phyloP scores from a whole-genome alignment of 2,113 vertebrate genomes.

The Megaceryle maxima region DNA sequence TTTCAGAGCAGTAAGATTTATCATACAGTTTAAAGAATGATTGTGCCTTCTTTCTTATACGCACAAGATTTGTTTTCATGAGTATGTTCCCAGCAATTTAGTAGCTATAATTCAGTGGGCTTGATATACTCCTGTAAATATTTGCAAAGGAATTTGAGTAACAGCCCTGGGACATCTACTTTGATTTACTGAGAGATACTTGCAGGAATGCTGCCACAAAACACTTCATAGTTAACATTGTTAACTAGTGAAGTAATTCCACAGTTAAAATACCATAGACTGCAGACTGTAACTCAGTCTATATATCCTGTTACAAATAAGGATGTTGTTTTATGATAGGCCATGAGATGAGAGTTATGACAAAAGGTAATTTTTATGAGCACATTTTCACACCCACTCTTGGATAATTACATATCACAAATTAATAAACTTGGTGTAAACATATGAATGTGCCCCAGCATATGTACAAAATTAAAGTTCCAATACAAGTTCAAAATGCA shows the following conservation, averaged over 20 bases:
- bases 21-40: slow-evolving; percentile 60
- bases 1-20: slow-evolving; percentile 69
- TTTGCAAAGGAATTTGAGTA: slow-evolving; percentile 60
- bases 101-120: slow-evolving; percentile 37
- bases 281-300: background rate
- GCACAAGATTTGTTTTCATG: slow-evolving; percentile 55
- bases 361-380: background rate
- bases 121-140: slow-evolving; percentile 67
- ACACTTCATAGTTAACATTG: background rate
- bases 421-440: background rate
- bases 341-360: background rate
- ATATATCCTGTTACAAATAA: background rate
- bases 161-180: slow-evolving; percentile 24
- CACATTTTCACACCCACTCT: background rate
- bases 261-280: background rate
- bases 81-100: slow-evolving; percentile 29
- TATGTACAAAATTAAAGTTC: background rate
- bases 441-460: rapidly evolving
- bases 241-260: background rate
- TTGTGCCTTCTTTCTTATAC: slow-evolving; percentile 41
- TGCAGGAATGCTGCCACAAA: slow-evolving; percentile 26
- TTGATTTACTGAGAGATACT: background rate
- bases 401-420: background rate
- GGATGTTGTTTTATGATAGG: background rate
- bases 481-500: background rate